These are phyloP conservation scores for Drosophila gaucha DNA, from an alignment of 2,888 invertebrate genomes.

Conservation along the genomic window DNA sequence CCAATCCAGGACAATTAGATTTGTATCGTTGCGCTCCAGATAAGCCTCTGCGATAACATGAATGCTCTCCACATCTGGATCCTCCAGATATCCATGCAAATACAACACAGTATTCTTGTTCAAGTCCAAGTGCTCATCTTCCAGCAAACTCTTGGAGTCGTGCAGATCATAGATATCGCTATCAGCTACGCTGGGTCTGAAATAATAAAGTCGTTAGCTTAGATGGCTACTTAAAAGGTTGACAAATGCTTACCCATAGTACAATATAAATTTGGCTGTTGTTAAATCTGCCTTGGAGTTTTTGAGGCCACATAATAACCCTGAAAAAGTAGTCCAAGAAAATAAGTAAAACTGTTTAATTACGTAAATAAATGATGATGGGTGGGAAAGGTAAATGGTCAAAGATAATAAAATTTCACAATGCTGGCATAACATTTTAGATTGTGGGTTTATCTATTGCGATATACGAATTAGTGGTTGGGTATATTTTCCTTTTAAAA, in stretches of 20 bases:
- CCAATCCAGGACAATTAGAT: slow-evolving; percentile 83
- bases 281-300: slow-evolving; percentile 85
- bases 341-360: slow-evolving; percentile 8
- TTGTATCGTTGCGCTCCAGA: slow-evolving; percentile 79
- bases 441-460: slow-evolving; percentile 30
- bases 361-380: slow-evolving; percentile 23
- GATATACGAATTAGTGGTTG: not conserved
- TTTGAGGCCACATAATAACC: slow-evolving; percentile 85
- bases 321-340: slow-evolving; percentile 51
- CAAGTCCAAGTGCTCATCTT: slow-evolving; percentile 80
- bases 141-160: slow-evolving; percentile 70
- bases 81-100: slow-evolving; percentile 87
- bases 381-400: slow-evolving; percentile 10
- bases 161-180: slow-evolving; percentile 74
- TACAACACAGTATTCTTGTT: slow-evolving; percentile 86
- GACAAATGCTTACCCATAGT: slow-evolving; percentile 71
- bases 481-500: slow-evolving; percentile 1
- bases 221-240: not conserved
- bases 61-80: slow-evolving; percentile 87
- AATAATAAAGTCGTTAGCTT: not conserved
- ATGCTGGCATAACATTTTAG: slow-evolving; percentile 16
- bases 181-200: slow-evolving; percentile 80
- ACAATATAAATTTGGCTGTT: slow-evolving; percentile 84
- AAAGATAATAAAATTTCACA: slow-evolving; percentile 27
- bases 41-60: slow-evolving; percentile 85